Evolutionary conservation across 2,113 vertebrate species (phyloP).

Genomic region (Meleagris gallopavo): DNA sequence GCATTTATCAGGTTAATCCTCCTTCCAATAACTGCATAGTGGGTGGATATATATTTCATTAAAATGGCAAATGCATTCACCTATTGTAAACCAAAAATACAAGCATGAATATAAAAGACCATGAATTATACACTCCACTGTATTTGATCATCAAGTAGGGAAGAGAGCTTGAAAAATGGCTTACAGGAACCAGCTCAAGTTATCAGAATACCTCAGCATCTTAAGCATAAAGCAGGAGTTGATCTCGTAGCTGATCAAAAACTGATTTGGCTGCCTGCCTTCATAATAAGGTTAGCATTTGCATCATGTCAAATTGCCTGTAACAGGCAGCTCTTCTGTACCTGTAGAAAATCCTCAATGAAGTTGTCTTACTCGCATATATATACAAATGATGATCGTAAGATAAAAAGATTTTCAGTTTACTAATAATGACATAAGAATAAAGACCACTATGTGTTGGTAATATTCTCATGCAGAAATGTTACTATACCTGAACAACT

Average conservation of each 20-base stretch:
- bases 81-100: constrained; percentile 38
- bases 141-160: constrained; percentile 25
- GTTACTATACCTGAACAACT: background rate
- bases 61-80: constrained; percentile 24
- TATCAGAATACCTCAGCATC: constrained; percentile 24
- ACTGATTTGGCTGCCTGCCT: constrained; percentile 3
- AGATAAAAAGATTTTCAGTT: background rate
- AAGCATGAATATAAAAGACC: constrained; percentile 53
- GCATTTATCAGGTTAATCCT: constrained; percentile 19
- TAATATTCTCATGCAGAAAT: background rate
- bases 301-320: background rate
- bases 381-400: background rate
- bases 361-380: background rate
- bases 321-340: background rate
- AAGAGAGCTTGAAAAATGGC: constrained; percentile 8
- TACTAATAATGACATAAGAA: background rate
- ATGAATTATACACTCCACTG: constrained; percentile 41
- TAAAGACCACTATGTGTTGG: background rate
- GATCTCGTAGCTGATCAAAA: constrained; percentile 35
- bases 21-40: constrained; percentile 4
- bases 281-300: background rate
- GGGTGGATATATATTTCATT: constrained; percentile 24
- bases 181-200: background rate
- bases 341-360: background rate
- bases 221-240: background rate